These are phyloP conservation scores for Oxyteleia sp. DNA, from an alignment of 2,888 invertebrate genomes.

Conservation along the genomic window DNA sequence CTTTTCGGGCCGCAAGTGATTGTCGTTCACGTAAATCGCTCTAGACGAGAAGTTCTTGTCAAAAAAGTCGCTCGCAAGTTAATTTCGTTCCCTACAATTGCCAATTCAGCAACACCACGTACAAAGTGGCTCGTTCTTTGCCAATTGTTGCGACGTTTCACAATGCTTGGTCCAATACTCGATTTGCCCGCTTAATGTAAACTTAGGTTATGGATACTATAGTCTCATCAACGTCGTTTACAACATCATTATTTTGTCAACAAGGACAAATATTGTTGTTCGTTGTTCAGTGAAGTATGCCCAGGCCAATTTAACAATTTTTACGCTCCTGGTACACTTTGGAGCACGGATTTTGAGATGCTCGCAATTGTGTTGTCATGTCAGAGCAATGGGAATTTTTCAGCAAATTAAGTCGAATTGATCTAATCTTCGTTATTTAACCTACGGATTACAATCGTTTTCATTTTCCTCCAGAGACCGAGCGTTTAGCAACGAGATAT, in stretches of 20 bases:
- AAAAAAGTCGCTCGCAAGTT: conserved; percentile 36
- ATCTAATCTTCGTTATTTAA: not conserved
- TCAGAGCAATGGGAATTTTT: conserved; percentile 5
- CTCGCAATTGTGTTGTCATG: not conserved
- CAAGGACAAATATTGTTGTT: not conserved
- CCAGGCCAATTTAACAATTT: not conserved
- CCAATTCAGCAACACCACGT: not conserved
- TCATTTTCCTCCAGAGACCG: not conserved
- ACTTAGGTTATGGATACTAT: conserved; percentile 63
- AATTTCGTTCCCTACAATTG: conserved; percentile 9
- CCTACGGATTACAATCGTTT: not conserved
- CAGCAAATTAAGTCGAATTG: not conserved
- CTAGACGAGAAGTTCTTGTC: conserved; percentile 52
- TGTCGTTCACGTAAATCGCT: conserved; percentile 70
- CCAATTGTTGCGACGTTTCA: not conserved
- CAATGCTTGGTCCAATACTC: conserved; percentile 1
- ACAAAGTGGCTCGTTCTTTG: not conserved
- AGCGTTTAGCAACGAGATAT: not conserved
- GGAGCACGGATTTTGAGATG: not conserved
- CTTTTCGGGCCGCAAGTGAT: conserved; percentile 71
- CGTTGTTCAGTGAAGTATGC: not conserved
- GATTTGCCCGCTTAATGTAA: conserved; percentile 39
- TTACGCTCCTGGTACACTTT: not conserved
- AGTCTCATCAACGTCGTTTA: conserved; percentile 4
- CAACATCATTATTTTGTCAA: not conserved